Evolutionary conservation across 92 coral and sea anemone genomes (phyloP).

Genomic region (Pocillopora meandrina): DNA sequence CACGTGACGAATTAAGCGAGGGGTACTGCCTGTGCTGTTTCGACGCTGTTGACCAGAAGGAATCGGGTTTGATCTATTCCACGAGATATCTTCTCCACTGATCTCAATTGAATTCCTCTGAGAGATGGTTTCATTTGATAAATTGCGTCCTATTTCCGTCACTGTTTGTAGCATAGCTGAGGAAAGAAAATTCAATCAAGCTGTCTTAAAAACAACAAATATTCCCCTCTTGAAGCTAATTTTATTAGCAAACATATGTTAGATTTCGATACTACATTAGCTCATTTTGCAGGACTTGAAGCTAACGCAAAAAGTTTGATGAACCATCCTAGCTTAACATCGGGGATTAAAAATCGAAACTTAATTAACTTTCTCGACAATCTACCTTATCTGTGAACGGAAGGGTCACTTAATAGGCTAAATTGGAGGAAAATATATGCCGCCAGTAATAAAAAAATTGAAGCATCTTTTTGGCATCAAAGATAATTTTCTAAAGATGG

Average conservation of each 20-base stretch:
- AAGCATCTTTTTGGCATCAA: neutral
- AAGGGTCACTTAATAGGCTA: no score
- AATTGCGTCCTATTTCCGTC: slow-evolving; percentile 5
- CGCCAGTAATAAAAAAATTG: neutral
- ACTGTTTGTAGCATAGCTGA: slow-evolving; percentile 14
- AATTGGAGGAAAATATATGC: neutral
- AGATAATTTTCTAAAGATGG: neutral
- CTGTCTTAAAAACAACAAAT: neutral
- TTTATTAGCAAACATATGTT: no score
- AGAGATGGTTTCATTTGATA: slow-evolving; percentile 7
- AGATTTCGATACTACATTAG: no score
- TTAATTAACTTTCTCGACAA: no score
- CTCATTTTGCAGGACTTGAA: no score
- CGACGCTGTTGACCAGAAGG: slow-evolving; percentile 17
- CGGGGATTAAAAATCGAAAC: no score
- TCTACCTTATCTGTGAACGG: no score
- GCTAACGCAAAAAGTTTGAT: no score
- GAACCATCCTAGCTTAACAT: no score
- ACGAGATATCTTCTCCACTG: neutral
- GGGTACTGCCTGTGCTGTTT: slow-evolving; percentile 39
- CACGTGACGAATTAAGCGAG: slow-evolving; percentile 29
- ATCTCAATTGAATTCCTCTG: slow-evolving; percentile 3
- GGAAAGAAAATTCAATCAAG: neutral
- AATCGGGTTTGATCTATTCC: neutral
- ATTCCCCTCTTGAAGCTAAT: neutral